phyloP scores from a whole-genome alignment of 2,888 invertebrate species.

The Blomia tropicalis region DNA sequence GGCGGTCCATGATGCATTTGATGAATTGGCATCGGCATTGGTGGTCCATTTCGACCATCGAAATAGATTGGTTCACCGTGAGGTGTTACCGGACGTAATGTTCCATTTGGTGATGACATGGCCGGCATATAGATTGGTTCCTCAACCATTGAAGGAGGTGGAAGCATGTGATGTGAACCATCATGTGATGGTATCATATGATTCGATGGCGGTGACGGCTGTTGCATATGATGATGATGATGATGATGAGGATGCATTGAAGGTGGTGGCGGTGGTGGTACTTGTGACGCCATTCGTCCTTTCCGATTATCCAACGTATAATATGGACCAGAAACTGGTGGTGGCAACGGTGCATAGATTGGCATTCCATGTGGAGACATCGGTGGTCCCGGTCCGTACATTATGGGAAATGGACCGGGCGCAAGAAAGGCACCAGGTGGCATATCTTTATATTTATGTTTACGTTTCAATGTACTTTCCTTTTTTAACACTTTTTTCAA shows the following conservation, averaged over 20 bases:
- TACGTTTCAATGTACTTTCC: constrained; percentile 22
- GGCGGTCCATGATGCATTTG: not conserved
- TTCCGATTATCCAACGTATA: constrained; percentile 21
- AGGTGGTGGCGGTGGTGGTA: constrained; percentile 30
- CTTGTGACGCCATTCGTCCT: constrained; percentile 39
- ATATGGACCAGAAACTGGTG: constrained; percentile 28
- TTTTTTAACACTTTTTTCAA: constrained; percentile 25
- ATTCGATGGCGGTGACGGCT: not conserved
- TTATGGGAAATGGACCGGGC: constrained; percentile 22
- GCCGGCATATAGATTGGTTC: constrained; percentile 13
- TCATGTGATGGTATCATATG: not conserved
- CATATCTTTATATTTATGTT: constrained; percentile 21
- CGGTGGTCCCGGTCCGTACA: constrained; percentile 25
- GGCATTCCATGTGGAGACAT: constrained; percentile 16
- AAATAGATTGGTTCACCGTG: constrained; percentile 19
- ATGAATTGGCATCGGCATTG: constrained; percentile 7
- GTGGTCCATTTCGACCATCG: not conserved
- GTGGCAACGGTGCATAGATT: constrained; percentile 20
- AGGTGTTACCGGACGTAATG: constrained; percentile 1
- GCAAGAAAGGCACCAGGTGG: constrained; percentile 1
- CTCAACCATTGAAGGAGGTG: constrained; percentile 6
- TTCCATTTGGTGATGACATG: constrained; percentile 13
- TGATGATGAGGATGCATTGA: not conserved
- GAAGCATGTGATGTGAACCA: not conserved
- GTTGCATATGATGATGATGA: not conserved